phyloP scores from a whole-genome alignment of 2,888 invertebrate species.

The Agriopis leucophaearia region DNA sequence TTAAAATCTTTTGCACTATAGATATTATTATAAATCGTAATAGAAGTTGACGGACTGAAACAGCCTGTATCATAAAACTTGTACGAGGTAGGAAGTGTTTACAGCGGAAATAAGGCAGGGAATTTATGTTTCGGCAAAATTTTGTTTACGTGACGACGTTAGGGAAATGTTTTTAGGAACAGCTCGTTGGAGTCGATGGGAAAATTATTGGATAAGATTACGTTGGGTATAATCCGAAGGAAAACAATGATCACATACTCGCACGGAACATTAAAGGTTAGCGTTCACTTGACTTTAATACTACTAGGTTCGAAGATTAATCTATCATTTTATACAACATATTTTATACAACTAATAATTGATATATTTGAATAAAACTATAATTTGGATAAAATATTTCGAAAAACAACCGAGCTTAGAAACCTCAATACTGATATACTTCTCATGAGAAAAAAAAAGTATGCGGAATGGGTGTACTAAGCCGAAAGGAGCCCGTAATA shows the following conservation, averaged over 20 bases:
- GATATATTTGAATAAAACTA: too few relatives aligned
- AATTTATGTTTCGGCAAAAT: conserved; percentile 46
- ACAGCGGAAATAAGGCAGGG: conserved; percentile 42
- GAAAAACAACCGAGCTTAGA: too few relatives aligned
- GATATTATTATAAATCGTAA: conserved; percentile 6
- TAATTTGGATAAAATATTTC: too few relatives aligned
- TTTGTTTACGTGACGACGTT: conserved; percentile 45
- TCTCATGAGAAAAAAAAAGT: too few relatives aligned
- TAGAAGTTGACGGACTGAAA: conserved; percentile 24
- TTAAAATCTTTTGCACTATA: not conserved
- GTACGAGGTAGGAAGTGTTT: conserved; percentile 44
- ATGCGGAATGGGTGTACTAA: too few relatives aligned
- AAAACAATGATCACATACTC: conserved; percentile 3
- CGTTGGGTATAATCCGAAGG: conserved; percentile 8
- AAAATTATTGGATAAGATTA: conserved; percentile 34
- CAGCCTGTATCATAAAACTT: conserved; percentile 38
- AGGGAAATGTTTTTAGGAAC: conserved; percentile 43
- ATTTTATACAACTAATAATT: too few relatives aligned
- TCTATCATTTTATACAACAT: not conserved
- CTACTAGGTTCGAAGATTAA: not conserved
- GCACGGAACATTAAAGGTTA: not conserved
- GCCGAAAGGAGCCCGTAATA: too few relatives aligned
- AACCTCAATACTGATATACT: too few relatives aligned
- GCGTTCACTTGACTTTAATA: not conserved
- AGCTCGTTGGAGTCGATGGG: conserved; percentile 32